phyloP scores from a whole-genome alignment of 2,797 vertebrate species.

The Leuciscus waleckii region DNA sequence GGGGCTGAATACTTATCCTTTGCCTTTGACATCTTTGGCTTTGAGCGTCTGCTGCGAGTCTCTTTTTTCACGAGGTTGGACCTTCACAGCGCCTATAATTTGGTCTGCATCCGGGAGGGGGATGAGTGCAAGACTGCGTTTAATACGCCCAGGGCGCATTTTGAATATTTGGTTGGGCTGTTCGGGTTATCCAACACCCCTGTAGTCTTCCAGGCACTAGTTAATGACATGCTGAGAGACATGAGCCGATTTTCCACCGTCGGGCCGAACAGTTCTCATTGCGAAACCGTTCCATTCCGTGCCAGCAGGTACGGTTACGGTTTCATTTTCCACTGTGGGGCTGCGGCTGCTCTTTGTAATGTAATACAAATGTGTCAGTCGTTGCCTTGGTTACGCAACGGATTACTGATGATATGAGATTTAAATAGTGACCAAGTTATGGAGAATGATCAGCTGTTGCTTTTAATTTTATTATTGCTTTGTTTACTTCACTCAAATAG shows the following conservation, averaged over 20 bases:
- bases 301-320: no score
- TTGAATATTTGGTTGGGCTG: neutral
- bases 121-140: neutral
- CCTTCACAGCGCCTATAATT: neutral
- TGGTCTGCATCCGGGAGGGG: neutral
- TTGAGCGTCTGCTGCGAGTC: neutral
- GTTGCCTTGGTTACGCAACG: no score
- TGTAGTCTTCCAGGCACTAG: neutral
- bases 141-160: neutral
- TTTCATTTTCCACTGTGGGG: no score
- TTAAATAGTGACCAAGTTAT: no score
- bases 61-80: neutral
- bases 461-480: no score
- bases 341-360: no score
- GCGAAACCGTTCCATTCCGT: no score
- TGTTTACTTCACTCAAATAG: no score
- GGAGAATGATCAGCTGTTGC: no score
- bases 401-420: no score
- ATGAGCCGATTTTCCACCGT: neutral
- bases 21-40: neutral
- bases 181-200: neutral
- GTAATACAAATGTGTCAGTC: no score
- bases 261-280: no score
- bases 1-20: neutral
- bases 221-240: neutral